Base-by-base conservation (phyloP, 2,888 invertebrate species). In the Ectobius pallidus region DNA sequence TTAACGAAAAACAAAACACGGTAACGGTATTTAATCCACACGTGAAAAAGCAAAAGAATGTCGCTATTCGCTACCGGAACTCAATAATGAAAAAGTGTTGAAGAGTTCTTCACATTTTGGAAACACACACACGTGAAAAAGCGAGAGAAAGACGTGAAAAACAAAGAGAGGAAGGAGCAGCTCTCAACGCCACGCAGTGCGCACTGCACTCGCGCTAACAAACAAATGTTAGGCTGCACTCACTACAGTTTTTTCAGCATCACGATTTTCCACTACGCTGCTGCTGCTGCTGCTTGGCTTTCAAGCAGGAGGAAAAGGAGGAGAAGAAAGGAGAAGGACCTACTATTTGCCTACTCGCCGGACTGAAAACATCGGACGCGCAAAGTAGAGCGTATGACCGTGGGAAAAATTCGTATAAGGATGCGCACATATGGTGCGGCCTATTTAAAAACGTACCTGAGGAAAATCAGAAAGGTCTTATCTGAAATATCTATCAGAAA, bases 261-360 rank as follows among this genome's bases (percentile, higher is more conserved):
- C 63, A 63, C 63, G 63, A 63, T 63, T 63, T 63, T 63, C 63
- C 63, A 63, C 63, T 63, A 72, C 49, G 44, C 25, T n/a, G n/a
- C n/a, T n/a, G n/a, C n/a, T n/a, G n/a, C n/a, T n/a, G n/a, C n/a
- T n/a, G n/a, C n/a, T n/a, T n/a, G 68, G 34, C 30, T 61, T 61
- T 46, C 32, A 61, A 69, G 58, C 58, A 68, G 68, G 68, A 58
- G 72, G 68, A n/a, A n/a, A n/a, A n/a, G n/a, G n/a, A n/a, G n/a
- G n/a, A n/a, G n/a, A n/a, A n/a, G n/a, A n/a, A n/a, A 72, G 58
- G 68, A 72, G 42, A 44, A 65, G 58, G 68, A 69, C 63, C 42
- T 42, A 34, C 63, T 42, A 22, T 34, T 55, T 55, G 11, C 32
- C 63, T 42, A 63, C 63, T 63, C 16, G 7, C 63, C 22, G 16